Conservation (phyloP, 2,888 invertebrate genomes). For the Pristionchus japonicus region DNA sequence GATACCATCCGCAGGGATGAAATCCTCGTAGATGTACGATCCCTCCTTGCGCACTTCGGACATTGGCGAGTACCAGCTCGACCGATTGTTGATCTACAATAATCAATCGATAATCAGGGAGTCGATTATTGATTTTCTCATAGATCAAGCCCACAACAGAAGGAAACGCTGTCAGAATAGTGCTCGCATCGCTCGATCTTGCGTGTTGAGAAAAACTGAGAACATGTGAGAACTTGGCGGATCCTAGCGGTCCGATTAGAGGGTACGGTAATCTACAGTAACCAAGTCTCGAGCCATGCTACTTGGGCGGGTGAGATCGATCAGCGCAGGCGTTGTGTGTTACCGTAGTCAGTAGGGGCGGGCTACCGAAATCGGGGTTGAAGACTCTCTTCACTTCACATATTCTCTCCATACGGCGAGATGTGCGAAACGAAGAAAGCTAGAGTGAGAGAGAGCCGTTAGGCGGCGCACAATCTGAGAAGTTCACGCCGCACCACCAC, state of each 20-base stretch:
- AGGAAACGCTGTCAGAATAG: not conserved
- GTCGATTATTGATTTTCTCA: not conserved
- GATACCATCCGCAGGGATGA: constrained; percentile 98
- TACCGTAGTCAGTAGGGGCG: not conserved
- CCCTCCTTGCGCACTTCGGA: constrained; percentile 95
- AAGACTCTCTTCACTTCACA: not conserved
- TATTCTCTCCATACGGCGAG: not conserved
- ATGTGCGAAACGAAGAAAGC: not conserved
- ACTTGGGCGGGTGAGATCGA: not conserved
- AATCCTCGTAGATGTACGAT: constrained; percentile 99
- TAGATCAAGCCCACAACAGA: constrained; percentile 8
- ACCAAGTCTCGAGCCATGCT: not conserved
- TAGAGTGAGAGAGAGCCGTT: not conserved
- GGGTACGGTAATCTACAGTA: not conserved
- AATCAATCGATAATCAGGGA: not conserved
- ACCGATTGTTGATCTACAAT: constrained; percentile 92
- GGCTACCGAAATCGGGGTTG: no score
- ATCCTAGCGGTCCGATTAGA: not conserved
- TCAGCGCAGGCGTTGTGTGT: not conserved
- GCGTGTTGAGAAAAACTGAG: not conserved
- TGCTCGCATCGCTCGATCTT: not conserved
- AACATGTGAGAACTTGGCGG: not conserved
- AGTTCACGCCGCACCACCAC: constrained; percentile 6
- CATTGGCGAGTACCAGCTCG: constrained; percentile 94
- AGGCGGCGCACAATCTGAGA: not conserved